Evolutionary conservation across 2,113 vertebrate genomes (phyloP).

Genomic region (Pipra filicauda): DNA sequence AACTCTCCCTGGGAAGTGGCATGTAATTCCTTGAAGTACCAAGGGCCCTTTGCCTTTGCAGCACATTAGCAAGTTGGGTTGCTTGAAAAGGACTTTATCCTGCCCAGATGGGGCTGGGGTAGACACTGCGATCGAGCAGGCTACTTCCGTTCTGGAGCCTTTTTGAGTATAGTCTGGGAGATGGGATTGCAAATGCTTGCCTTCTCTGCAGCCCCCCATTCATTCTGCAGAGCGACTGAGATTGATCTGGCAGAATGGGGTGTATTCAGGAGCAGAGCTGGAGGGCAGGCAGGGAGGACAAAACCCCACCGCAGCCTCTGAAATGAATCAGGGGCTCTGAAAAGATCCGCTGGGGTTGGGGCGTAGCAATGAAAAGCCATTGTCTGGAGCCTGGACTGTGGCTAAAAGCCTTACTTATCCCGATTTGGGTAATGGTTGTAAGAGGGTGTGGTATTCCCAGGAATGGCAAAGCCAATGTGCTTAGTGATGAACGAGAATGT

Average conservation of each 20-base stretch:
- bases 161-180: neutral
- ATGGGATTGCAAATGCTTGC: neutral
- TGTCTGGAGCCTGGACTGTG: conserved; percentile 48
- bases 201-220: neutral
- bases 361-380: conserved; percentile 52
- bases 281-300: conserved; percentile 35
- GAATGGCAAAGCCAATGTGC: neutral
- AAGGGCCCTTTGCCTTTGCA: conserved; percentile 6
- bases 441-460: conserved; percentile 56
- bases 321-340: conserved; percentile 57
- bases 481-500: neutral
- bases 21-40: conserved; percentile 32
- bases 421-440: neutral
- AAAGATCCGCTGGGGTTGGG: conserved; percentile 49
- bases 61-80: neutral
- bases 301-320: conserved; percentile 44
- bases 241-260: conserved; percentile 50
- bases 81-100: conserved; percentile 9
- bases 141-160: neutral
- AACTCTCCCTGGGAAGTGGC: conserved; percentile 41
- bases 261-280: conserved; percentile 39
- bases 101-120: neutral
- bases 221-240: neutral
- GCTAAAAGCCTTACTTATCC: conserved; percentile 53
- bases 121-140: neutral